These are phyloP conservation scores for Heteromyza rotundicornis DNA, from an alignment of 2,888 invertebrate genomes.

Conservation along the genomic window DNA sequence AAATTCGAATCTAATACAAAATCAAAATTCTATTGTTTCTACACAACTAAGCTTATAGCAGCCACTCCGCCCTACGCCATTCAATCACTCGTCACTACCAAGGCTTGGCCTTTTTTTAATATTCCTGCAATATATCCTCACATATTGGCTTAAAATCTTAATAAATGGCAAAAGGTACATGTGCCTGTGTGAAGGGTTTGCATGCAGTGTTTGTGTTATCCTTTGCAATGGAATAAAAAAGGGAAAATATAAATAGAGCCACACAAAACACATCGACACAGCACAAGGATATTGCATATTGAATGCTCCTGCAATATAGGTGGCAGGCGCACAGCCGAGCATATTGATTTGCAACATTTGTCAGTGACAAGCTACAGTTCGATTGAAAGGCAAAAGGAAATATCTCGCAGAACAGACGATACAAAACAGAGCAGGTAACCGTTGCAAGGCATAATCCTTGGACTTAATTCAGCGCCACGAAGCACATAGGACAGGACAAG, in stretches of 20 bases:
- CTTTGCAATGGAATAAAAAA: not conserved
- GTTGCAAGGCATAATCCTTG: not conserved
- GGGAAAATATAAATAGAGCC: slow-evolving; percentile 3
- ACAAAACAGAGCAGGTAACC: not conserved
- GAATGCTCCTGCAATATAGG: not conserved
- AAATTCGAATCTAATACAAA: not conserved
- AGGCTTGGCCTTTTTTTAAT: not conserved
- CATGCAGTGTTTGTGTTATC: not conserved
- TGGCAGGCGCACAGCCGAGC: not conserved
- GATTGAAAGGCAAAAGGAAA: not conserved
- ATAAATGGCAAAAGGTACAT: not conserved
- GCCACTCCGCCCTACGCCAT: not conserved
- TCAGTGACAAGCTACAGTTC: slow-evolving; percentile 28
- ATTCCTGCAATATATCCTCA: not conserved
- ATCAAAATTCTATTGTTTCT: not conserved
- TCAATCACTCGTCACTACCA: not conserved
- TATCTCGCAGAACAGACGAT: slow-evolving; percentile 18
- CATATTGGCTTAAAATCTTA: not conserved
- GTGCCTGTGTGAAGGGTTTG: not conserved
- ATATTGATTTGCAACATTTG: slow-evolving; percentile 37
- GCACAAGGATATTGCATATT: not conserved
- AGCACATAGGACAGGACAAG: too few species aligned
- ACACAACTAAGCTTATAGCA: too few species aligned
- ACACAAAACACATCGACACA: not conserved
- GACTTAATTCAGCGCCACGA: too few species aligned